Percentiles rank a stretch among this genome's conserved stretches.
Evolutionary conservation across 2,113 vertebrate genomes (phyloP).

Genomic region (Baryphthengus martii): DNA sequence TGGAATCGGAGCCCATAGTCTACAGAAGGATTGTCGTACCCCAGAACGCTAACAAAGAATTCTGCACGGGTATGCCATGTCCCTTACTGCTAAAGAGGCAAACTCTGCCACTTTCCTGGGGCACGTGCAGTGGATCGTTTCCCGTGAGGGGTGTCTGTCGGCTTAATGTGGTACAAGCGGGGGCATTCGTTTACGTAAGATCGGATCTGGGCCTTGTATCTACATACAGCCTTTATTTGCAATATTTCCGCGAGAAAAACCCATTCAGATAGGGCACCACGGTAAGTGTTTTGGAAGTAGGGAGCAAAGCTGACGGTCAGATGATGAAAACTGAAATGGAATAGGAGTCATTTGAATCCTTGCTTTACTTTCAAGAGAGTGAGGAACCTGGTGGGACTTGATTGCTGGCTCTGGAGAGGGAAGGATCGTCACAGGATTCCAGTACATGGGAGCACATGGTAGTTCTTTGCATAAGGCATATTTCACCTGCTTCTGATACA

Average conservation of each 20-base stretch:
- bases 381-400: fast-evolving
- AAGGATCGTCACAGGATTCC: neutral
- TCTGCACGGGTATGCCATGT: slow-evolving; percentile 87
- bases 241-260: neutral
- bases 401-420: neutral
- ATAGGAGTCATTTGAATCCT: neutral
- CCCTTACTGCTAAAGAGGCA: neutral
- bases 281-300: neutral
- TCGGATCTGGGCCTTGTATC: neutral
- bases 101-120: neutral
- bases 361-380: neutral
- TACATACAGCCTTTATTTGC: neutral
- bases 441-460: fast-evolving
- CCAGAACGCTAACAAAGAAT: slow-evolving; percentile 84
- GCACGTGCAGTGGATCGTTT: neutral
- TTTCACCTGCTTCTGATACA: neutral
- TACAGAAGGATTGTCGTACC: slow-evolving; percentile 93
- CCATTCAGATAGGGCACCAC: neutral
- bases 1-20: slow-evolving; percentile 90
- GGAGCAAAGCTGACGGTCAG: neutral
- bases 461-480: neutral
- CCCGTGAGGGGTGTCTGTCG: neutral
- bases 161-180: neutral
- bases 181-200: fast-evolving
- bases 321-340: neutral